A percentile compares a stretch with the other conserved stretches of the same genome.
Conservation (phyloP, 2,888 invertebrate species). For the Erpobdella octoculata region DNA sequence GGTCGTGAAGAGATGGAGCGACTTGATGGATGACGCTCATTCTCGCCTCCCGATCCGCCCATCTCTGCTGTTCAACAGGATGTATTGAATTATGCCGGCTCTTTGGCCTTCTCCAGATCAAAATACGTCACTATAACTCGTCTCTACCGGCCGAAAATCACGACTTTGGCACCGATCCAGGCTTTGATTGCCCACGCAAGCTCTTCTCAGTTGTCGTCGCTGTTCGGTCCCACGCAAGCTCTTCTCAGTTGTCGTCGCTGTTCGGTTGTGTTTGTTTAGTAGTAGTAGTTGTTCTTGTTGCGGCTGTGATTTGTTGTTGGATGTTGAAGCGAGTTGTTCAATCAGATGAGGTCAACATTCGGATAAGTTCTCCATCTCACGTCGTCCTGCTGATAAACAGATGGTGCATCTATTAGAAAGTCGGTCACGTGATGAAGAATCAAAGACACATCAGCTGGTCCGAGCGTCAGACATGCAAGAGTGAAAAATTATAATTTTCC, state of each 20-base stretch:
- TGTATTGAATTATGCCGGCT: not conserved
- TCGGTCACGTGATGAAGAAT: not conserved
- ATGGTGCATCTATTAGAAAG: not conserved
- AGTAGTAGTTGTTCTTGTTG: not conserved
- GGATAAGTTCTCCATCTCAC: no score
- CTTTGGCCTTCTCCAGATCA: not conserved
- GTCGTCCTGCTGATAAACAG: no score
- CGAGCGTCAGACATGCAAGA: no score
- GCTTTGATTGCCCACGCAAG: not conserved
- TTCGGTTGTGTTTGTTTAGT: not conserved
- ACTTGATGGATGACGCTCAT: no score
- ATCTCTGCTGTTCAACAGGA: constrained; percentile 10
- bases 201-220: not conserved
- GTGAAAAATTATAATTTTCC: no score
- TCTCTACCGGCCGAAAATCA: no score
- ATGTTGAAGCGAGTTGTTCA: no score
- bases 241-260: not conserved
- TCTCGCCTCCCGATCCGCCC: constrained; percentile 4
- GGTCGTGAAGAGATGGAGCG: constrained; percentile 11
- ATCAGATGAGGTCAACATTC: no score
- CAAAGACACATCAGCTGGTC: no score
- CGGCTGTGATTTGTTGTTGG: no score
- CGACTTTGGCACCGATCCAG: no score
- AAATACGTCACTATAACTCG: no score
- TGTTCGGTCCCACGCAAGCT: not conserved